Base-by-base conservation (phyloP, 1,140 invertebrate genomes). In the Asbolus verrucosus region DNA sequence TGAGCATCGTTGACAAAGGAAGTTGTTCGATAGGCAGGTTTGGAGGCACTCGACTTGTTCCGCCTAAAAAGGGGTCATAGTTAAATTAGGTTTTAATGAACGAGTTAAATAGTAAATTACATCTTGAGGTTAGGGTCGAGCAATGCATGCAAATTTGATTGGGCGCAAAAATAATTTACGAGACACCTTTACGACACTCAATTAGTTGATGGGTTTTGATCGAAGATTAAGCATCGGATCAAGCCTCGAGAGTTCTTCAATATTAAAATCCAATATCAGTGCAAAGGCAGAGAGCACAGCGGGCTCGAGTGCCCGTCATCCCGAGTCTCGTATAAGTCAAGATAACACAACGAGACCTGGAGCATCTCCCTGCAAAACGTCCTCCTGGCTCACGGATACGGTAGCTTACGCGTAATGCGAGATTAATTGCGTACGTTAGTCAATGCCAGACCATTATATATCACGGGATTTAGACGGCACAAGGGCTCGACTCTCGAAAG, bases 401-500 rank as follows among this genome's bases (percentile, higher is more conserved):
- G 41, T 63, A 69, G 67, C 71, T 72, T 72, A 72, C 62, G 54
- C 67, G 71, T 73, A 73, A 73, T 73, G 68, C 71, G 68, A 73
- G 71, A 73, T 73, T 73, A 73, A 73, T 73, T 73, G 59, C 63
- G 38, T 67, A 50, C 71, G 71, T 73, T 73, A 73, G 67, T 73
- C 71, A 73, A 73, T 70, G 71, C 68, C 71, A 73, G 19, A 43
- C 67, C 71, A 67, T 70, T 70, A 70, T 73, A 73, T 73, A 73
- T 73, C 71, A 73, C 30, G 63, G 67, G 62, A 72, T 72, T 72
- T 69, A 63, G 62, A 39, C 50, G 27, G 38, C 27, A 43, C 21
- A 4, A n/a, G 16, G 16, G 46, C 61, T 39, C 33, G 61, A 63
- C 61, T 41, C 61, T 39, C 33, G 21, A 63, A 38, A 38, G 61